Base-by-base conservation (phyloP, 2,797 vertebrate species). In the Strix occidentalis region DNA sequence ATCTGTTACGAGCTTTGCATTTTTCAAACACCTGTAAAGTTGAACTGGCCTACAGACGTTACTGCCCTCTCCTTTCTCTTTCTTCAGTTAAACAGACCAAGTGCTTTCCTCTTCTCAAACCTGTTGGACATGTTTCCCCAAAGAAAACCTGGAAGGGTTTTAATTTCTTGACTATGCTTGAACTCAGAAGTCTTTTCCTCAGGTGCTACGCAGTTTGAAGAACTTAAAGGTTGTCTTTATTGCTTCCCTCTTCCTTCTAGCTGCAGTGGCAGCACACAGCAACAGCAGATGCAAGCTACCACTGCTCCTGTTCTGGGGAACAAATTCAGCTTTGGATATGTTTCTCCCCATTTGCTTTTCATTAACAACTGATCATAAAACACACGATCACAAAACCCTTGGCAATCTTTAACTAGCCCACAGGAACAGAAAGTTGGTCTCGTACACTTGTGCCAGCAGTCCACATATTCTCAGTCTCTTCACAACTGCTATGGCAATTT, bases 401-500 rank as follows among this genome's bases (percentile, higher is more conserved):
- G 1, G 63, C 61, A 48, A 70, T 31, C 35, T 69, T n/a, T 15
- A 51, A 65, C 17, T 43, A 92, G 29, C 21, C 56, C 5, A 20
- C 11, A 51, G 11, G 63, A 87, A 79, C 4, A 87, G 29, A 61
- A 84, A 39, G 18, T 18, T 65, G 15, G 4, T 74, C 14, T 66
- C 3, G 28, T 37, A 68, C 7, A 13, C 53, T 66, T 0, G 0
- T 51, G 35, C 28, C 58, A 90, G 65, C 29, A 82, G 45, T 14
- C 19, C 12, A 3, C 18, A 39, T 24, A 25, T 43, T 70, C 39
- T 91, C 75, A 35, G 21, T 46, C 53, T 85, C 69, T 54, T 63
- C 43, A 41, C 0, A 26, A 72, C 37, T 51, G 23, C n/a, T 75
- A 33, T 0, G 0, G 19, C 11, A 69, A 79, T 58, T 86, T 21